phyloP scores from a whole-genome alignment of 2,888 invertebrate genomes.

The Lathronympha strigana region DNA sequence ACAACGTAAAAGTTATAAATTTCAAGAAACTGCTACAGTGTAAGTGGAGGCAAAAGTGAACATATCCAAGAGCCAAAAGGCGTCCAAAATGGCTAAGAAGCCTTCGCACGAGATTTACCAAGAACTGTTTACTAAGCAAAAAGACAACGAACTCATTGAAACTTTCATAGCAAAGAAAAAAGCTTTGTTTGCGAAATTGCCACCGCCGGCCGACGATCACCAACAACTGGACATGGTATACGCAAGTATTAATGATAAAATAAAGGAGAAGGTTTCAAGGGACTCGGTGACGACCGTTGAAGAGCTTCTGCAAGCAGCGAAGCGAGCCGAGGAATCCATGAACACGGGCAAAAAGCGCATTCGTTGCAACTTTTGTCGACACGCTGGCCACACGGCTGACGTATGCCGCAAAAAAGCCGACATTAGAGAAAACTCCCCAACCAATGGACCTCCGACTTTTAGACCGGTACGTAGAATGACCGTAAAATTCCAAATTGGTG shows the following conservation, averaged over 20 bases:
- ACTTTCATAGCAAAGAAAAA: conserved; percentile 15
- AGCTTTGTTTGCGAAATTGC: conserved; percentile 13
- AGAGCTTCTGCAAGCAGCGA: conserved; percentile 5
- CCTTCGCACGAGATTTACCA: neutral
- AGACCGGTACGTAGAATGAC: neutral
- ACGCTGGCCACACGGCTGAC: conserved; percentile 2
- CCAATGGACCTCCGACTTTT: neutral
- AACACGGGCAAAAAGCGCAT: conserved; percentile 6
- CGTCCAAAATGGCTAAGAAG: neutral
- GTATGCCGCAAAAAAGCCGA: conserved; percentile 14
- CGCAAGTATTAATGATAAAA: neutral
- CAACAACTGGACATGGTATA: conserved; percentile 14
- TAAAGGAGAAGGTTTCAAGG: neutral
- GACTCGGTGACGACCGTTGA: neutral
- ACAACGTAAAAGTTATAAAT: too few species aligned
- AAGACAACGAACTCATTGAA: conserved; percentile 12
- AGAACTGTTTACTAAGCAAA: neutral
- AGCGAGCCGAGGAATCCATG: neutral
- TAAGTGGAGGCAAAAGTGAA: neutral
- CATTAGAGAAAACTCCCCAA: neutral
- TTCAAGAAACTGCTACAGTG: neutral
- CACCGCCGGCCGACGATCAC: neutral
- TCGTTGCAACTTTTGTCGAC: conserved; percentile 15
- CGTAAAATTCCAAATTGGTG: conserved; percentile 4
- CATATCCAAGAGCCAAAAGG: neutral